Conservation (phyloP, 2,888 invertebrate species). For the Ectemnius lituratus region DNA sequence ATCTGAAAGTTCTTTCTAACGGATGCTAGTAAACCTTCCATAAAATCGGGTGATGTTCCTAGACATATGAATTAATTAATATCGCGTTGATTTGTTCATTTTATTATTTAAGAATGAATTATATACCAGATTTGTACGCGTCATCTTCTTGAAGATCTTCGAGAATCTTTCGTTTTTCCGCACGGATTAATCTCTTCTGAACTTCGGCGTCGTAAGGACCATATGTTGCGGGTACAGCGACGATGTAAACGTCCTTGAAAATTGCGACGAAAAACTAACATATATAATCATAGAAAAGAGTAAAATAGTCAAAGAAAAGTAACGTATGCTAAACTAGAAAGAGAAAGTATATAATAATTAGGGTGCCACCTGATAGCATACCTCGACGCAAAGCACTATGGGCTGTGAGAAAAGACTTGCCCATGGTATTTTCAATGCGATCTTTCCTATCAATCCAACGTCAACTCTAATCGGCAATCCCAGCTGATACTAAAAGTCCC, state of each 20-base stretch:
- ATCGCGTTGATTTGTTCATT: too few species aligned
- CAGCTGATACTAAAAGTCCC: slow-evolving; percentile 86
- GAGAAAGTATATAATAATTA: neutral
- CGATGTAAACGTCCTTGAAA: slow-evolving; percentile 83
- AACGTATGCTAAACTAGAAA: slow-evolving; percentile 1
- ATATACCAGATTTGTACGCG: slow-evolving; percentile 71
- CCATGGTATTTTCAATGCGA: slow-evolving; percentile 89
- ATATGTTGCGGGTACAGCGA: slow-evolving; percentile 87
- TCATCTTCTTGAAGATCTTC: slow-evolving; percentile 83
- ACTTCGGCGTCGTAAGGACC: slow-evolving; percentile 85
- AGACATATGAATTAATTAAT: slow-evolving; percentile 50
- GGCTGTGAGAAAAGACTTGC: slow-evolving; percentile 86
- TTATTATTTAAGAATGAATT: neutral
- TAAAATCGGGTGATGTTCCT: slow-evolving; percentile 84
- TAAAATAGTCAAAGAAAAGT: neutral
- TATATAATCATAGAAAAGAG: too few species aligned
- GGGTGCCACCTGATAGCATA: slow-evolving; percentile 48
- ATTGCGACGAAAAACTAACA: too few species aligned
- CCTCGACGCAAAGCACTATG: slow-evolving; percentile 85
- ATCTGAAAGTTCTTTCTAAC: slow-evolving; percentile 90
- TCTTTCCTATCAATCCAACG: slow-evolving; percentile 88
- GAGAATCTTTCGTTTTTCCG: slow-evolving; percentile 85
- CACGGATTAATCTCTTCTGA: slow-evolving; percentile 85
- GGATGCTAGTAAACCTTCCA: slow-evolving; percentile 86
- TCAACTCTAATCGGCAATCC: slow-evolving; percentile 90